Percentiles rank a stretch among this genome's conserved stretches.
phyloP scores from a whole-genome alignment of 2,797 vertebrate species.

The Pangasius krempfi region DNA sequence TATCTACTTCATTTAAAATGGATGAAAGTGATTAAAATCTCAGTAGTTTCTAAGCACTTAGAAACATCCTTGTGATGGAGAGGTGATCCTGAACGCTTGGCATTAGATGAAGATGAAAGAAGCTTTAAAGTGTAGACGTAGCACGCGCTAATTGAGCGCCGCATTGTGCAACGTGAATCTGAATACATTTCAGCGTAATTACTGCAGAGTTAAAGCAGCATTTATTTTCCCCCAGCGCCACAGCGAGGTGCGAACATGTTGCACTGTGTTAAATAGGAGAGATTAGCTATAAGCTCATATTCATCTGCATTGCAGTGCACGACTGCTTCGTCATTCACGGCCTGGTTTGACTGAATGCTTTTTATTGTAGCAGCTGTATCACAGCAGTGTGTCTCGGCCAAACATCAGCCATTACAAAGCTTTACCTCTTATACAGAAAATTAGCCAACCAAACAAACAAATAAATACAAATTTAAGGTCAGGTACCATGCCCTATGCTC shows the following conservation, averaged over 20 bases:
- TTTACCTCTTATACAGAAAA: neutral
- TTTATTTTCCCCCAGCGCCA: constrained; percentile 13
- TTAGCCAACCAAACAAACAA: neutral
- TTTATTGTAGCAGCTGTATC: neutral
- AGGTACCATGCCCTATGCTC: neutral
- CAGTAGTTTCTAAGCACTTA: constrained; percentile 44
- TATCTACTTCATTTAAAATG: constrained; percentile 46
- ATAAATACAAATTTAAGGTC: neutral
- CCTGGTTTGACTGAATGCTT: neutral
- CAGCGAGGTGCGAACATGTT: constrained; percentile 50
- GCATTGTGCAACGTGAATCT: constrained; percentile 76
- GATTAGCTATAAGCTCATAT: constrained; percentile 5
- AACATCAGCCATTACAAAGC: neutral
- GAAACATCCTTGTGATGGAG: constrained; percentile 38
- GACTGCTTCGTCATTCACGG: neutral
- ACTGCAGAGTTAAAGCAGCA: constrained; percentile 58
- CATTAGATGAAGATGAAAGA: constrained; percentile 85
- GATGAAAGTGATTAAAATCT: constrained; percentile 50
- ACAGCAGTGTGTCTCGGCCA: neutral
- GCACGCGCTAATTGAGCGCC: constrained; percentile 83
- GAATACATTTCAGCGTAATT: constrained; percentile 32
- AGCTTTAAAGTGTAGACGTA: constrained; percentile 85
- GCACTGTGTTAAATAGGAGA: neutral
- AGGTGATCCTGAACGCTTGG: constrained; percentile 67
- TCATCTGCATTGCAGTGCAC: constrained; percentile 15